A percentile compares a stretch with the other conserved stretches of the same genome.
Evolutionary conservation across 1,140 invertebrate species (phyloP).

Genomic region (Theocolax elegans): DNA sequence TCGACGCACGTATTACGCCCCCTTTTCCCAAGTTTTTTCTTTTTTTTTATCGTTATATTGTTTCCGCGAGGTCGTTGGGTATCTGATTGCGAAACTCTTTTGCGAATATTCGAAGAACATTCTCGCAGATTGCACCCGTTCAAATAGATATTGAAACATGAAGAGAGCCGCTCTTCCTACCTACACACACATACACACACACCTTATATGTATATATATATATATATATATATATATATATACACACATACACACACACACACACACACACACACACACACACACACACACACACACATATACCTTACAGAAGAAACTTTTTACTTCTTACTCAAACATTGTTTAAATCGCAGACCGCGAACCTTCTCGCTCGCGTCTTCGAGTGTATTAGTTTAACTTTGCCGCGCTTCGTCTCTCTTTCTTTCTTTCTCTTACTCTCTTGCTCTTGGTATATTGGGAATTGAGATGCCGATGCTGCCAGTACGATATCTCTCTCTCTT

Average conservation of each 20-base stretch:
- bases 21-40: neutral
- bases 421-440: neutral
- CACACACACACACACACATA: too few relatives aligned
- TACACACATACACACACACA: too few relatives aligned
- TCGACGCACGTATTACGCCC: neutral
- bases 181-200: too few relatives aligned
- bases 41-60: neutral
- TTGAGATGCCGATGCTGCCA: neutral
- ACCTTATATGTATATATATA: too few relatives aligned
- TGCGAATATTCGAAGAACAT: conserved; percentile 17
- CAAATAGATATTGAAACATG: conserved; percentile 26
- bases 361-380: neutral
- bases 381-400: conserved; percentile 30
- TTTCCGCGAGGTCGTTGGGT: neutral
- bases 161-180: neutral
- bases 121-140: conserved; percentile 5
- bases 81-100: conserved; percentile 27
- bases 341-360: conserved; percentile 17
- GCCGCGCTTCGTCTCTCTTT: neutral
- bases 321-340: conserved; percentile 30
- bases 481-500: too few relatives aligned
- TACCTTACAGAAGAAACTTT: conserved; percentile 8
- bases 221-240: too few relatives aligned
- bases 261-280: too few relatives aligned
- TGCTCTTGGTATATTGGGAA: neutral